Base-by-base conservation (phyloP, 2,797 vertebrate genomes). In the Eleutherodactylus coqui region DNA sequence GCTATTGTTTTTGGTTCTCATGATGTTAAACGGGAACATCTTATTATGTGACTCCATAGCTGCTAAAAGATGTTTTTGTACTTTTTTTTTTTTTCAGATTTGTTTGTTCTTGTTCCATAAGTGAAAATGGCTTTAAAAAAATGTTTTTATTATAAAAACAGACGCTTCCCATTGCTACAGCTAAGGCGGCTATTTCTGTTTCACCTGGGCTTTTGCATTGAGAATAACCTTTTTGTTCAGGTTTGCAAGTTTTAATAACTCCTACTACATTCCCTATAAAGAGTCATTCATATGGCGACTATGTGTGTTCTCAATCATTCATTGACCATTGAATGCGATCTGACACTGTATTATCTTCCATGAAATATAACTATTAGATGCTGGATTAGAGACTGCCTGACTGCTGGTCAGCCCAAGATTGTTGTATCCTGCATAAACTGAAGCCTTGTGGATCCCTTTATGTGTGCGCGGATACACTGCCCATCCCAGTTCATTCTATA, bases 41-140 rank as follows among this genome's bases (percentile, higher is more conserved):
- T 58, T 55, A 55, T 78, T 16, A 27, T 38, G 34, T 53, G 32
- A 77, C 75, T 55, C 3, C 32, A 17, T 5, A 58, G 76, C 32
- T 55, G 51, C 75, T 27, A 11, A 21, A 19, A 4, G 17, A 34
- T 6, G 47, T 75, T 41, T 73, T n/a, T n/a, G n/a, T n/a, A 24
- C 2, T 5, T 14, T 53, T 9, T 36, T 8, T 34, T 16, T 55
- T 13, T 1, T 41, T 70, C 19, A 21, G 17, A 53, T 34, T 21
- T 75, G 43, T 77, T 53, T 55, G 9, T 34, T 34, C 13, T 49
- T 10, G 36, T 78, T 41, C 51, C 76, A 38, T 58, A 78, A 78
- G 51, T 60, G 76, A 78, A 78, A 58, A 78, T 60, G 76, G 76
- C 76, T 78, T 58, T 9, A 58, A 53, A 72, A 38, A 29, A 77